Base-by-base conservation (phyloP, 37 sponge, comb jelly and placozoan species). In the Sycon ciliatum region DNA sequence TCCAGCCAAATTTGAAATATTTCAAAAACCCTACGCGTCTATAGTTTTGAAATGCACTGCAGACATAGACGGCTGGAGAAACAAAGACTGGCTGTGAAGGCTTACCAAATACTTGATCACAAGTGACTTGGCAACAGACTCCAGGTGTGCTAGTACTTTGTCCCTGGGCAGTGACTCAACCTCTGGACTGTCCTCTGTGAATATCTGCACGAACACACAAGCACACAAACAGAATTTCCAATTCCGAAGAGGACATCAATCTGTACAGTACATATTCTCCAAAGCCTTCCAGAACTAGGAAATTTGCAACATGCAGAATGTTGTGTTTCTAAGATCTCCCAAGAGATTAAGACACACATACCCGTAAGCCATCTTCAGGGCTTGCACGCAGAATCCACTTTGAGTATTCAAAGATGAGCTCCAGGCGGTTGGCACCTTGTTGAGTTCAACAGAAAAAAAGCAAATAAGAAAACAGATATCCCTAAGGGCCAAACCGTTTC, bases 31-130 rank as follows among this genome's bases (percentile, higher is more conserved):
- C n/a, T n/a, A n/a, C n/a, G n/a, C n/a, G n/a, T n/a, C n/a, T n/a
- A n/a, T n/a, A n/a, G n/a, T n/a, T n/a, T n/a, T n/a, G n/a, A n/a
- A n/a, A n/a, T n/a, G n/a, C n/a, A n/a, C n/a, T n/a, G n/a, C n/a
- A n/a, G n/a, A n/a, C n/a, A n/a, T n/a, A n/a, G n/a, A n/a, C n/a
- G n/a, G n/a, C n/a, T n/a, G n/a, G n/a, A n/a, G n/a, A n/a, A n/a
- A n/a, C n/a, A n/a, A n/a, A n/a, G n/a, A n/a, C n/a, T n/a, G n/a
- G n/a, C n/a, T n/a, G n/a, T n/a, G n/a, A n/a, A n/a, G n/a, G n/a
- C 80, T 76, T 32, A 89, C 90, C 79, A 91, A 57, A 56, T 91
- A 91, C n/a, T 73, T 73, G 2, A 87, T 73, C 28, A 40, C 73
- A 18, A 81, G 62, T 3, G 36, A 18, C n/a, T 38, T 34, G 24